A percentile compares a stretch with the other conserved stretches of the same genome.
These are phyloP conservation scores for Chamaetylas fuelleborni DNA, from an alignment of 2,113 vertebrate species.

Conservation along the genomic window DNA sequence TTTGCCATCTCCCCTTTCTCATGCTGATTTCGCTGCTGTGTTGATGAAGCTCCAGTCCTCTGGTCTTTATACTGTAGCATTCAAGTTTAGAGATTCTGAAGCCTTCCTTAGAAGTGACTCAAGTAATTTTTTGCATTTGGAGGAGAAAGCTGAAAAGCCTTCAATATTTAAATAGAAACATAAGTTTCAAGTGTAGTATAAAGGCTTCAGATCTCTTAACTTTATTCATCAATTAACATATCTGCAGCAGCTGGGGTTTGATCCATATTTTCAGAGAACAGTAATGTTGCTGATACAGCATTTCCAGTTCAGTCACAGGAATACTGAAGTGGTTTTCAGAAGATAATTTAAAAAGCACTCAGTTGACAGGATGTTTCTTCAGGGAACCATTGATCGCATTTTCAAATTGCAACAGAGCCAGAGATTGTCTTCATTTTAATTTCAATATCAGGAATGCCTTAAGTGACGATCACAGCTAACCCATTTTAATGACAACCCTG, in stretches of 20 bases:
- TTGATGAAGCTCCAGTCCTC: background rate
- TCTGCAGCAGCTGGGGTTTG: conserved; percentile 54
- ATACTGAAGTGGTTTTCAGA: conserved; percentile 28
- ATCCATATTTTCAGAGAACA: conserved; percentile 47
- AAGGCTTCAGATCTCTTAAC: conserved; percentile 37
- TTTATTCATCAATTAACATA: conserved; percentile 43
- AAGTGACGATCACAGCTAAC: conserved; percentile 52
- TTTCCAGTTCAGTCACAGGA: conserved; percentile 37
- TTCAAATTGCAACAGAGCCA: conserved; percentile 36
- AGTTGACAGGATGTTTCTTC: conserved; percentile 58
- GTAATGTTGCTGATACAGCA: conserved; percentile 54
- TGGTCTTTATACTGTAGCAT: background rate
- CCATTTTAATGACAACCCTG: conserved; percentile 58
- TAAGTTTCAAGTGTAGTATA: conserved; percentile 6
- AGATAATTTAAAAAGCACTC: conserved; percentile 50
- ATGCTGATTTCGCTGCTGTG: background rate
- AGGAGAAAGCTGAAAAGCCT: conserved; percentile 14
- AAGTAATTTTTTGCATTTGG: background rate
- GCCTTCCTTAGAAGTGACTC: background rate
- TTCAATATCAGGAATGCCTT: conserved; percentile 46
- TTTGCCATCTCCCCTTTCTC: background rate
- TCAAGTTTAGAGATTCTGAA: background rate
- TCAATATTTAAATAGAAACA: conserved; percentile 47
- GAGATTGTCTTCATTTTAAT: conserved; percentile 57
- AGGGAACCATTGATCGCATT: conserved; percentile 30